A percentile compares a stretch with the other conserved stretches of the same genome.
Conservation (phyloP, 2,797 vertebrate species). For the Eupleurogrammus muticus region DNA sequence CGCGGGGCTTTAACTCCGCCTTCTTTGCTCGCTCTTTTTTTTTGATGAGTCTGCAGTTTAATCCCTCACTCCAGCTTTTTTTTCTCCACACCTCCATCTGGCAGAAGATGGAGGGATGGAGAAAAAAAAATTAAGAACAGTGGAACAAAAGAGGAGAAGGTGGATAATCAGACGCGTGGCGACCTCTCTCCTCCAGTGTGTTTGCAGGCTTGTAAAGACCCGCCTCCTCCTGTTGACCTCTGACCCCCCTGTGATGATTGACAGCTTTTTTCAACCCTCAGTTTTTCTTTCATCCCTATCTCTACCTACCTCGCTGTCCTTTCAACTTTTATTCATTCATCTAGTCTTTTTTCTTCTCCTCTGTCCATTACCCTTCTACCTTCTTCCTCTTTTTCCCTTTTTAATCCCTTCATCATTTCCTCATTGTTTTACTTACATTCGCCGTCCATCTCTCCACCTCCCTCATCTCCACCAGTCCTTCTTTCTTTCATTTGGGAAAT, state of each 20-base stretch:
- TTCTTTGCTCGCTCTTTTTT: not conserved
- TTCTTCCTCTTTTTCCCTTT: not conserved
- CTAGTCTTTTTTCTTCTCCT: not conserved
- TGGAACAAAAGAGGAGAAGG: not conserved
- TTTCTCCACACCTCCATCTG: not conserved
- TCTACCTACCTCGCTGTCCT: not conserved
- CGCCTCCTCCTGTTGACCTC: constrained; percentile 58
- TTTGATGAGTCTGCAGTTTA: constrained; percentile 34
- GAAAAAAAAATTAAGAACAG: not conserved
- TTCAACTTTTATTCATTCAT: too few relatives aligned
- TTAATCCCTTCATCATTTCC: constrained; percentile 71
- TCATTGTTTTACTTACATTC: constrained; percentile 68
- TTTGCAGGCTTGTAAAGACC: constrained; percentile 62
- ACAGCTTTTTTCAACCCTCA: constrained; percentile 21
- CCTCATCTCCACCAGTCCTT: too few relatives aligned
- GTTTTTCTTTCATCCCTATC: not conserved
- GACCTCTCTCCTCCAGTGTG: constrained; percentile 44
- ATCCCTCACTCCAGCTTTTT: not conserved
- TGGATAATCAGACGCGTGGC: constrained; percentile 22
- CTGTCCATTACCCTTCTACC: not conserved
- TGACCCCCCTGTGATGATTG: constrained; percentile 46
- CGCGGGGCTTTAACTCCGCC: not conserved
- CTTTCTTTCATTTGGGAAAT: too few relatives aligned
- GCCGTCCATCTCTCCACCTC: constrained; percentile 14
- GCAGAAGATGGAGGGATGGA: constrained; percentile 24